Conservation (phyloP, 2,113 vertebrate genomes). For the Poeciliopsis retropinna region DNA sequence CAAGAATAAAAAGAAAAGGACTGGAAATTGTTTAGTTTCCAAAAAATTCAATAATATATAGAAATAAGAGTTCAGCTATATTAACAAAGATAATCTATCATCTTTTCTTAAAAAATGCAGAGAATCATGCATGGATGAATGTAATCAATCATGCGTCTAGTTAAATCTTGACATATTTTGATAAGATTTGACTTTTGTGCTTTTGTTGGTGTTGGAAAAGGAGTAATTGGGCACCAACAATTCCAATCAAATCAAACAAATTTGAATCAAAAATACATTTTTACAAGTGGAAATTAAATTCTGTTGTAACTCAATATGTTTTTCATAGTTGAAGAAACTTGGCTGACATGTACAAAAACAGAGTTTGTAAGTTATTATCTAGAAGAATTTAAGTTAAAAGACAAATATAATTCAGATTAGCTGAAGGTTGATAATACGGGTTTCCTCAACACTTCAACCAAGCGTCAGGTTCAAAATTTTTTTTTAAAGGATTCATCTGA, state of each 20-base stretch:
- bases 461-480: too few relatives aligned
- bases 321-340: neutral
- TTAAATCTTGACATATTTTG: neutral
- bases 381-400: too few relatives aligned
- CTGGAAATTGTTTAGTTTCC: constrained; percentile 14
- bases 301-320: neutral
- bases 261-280: neutral
- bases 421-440: neutral
- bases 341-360: neutral
- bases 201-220: neutral
- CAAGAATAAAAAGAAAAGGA: constrained; percentile 29
- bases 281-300: neutral
- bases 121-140: neutral
- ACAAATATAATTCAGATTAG: neutral
- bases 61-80: constrained; percentile 5
- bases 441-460: neutral
- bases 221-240: neutral
- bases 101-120: neutral
- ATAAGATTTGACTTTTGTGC: too few relatives aligned
- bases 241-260: neutral
- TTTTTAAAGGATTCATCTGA: too few relatives aligned
- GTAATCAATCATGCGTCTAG: too few relatives aligned
- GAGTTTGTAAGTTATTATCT: neutral
- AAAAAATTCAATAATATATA: constrained; percentile 3
- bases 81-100: constrained; percentile 1